Evolutionary conservation across 2,113 vertebrate species (phyloP).

Genomic region (Sporophila hypoxantha): DNA sequence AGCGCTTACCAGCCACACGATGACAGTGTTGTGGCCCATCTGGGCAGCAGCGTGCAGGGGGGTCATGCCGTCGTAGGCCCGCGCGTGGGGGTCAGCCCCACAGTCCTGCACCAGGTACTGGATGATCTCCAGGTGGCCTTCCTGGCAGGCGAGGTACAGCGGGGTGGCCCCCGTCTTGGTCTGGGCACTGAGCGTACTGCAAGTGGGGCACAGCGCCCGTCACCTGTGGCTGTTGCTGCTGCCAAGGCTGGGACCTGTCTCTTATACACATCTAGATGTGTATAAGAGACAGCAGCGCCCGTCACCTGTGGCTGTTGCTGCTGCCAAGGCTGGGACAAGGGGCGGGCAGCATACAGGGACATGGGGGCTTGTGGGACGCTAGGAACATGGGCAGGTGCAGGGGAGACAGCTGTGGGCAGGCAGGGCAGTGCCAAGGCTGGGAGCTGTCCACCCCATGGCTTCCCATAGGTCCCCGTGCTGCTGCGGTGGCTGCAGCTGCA

Average conservation of each 20-base stretch:
- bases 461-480: neutral
- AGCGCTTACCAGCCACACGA: constrained; percentile 90
- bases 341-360: neutral
- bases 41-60: constrained; percentile 92
- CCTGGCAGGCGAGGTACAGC: constrained; percentile 97
- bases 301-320: neutral
- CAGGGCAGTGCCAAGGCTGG: neutral
- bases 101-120: constrained; percentile 94
- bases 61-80: constrained; percentile 93
- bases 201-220: neutral
- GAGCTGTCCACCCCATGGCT: neutral
- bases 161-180: constrained; percentile 98
- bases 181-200: constrained; percentile 88
- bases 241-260: too few species aligned
- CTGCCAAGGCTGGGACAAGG: fast-evolving
- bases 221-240: fast-evolving
- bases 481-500: neutral
- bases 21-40: constrained; percentile 94
- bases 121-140: constrained; percentile 93
- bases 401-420: neutral
- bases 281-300: too few species aligned
- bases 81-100: constrained; percentile 79
- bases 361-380: neutral
- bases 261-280: too few species aligned
- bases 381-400: neutral